Percentiles rank a stretch among this genome's conserved stretches.
Evolutionary conservation across 2,797 vertebrate species (phyloP).

Genomic region (Rhadinocentrus ornatus): DNA sequence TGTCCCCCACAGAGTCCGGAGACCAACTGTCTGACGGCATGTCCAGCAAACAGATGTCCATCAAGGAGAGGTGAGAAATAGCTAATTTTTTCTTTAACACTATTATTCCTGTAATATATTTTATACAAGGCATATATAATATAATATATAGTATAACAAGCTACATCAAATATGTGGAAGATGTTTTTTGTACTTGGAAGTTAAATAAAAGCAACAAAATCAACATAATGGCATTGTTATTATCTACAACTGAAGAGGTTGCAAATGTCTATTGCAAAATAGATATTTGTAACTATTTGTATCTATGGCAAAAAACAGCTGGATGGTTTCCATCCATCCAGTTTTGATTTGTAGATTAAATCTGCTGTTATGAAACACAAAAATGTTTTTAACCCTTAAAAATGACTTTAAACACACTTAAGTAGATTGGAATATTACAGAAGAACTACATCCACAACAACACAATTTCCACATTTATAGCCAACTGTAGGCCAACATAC

Average conservation of each 20-base stretch:
- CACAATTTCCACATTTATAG: too few species aligned
- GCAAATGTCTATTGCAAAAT: too few species aligned
- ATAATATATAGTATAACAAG: neutral
- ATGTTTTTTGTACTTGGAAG: neutral
- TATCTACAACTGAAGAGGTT: neutral
- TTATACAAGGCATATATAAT: neutral
- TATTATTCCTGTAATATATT: neutral
- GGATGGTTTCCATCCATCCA: neutral
- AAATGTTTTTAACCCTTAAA: too few species aligned
- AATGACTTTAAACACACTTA: too few species aligned
- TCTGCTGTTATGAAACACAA: too few species aligned
- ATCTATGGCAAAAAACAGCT: too few species aligned
- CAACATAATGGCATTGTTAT: neutral
- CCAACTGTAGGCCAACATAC: neutral
- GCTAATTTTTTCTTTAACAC: too few species aligned
- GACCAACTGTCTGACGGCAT: slow-evolving; percentile 84
- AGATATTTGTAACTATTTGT: too few species aligned
- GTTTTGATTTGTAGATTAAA: neutral
- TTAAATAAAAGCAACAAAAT: neutral
- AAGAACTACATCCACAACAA: too few species aligned
- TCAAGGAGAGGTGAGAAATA: slow-evolving; percentile 91
- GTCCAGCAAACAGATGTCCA: slow-evolving; percentile 92
- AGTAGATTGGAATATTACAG: too few species aligned
- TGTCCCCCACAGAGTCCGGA: slow-evolving; percentile 73
- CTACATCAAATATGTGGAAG: neutral